Evolutionary conservation across 1,140 invertebrate genomes (phyloP).

Genomic region (Drosophila littoralis): DNA sequence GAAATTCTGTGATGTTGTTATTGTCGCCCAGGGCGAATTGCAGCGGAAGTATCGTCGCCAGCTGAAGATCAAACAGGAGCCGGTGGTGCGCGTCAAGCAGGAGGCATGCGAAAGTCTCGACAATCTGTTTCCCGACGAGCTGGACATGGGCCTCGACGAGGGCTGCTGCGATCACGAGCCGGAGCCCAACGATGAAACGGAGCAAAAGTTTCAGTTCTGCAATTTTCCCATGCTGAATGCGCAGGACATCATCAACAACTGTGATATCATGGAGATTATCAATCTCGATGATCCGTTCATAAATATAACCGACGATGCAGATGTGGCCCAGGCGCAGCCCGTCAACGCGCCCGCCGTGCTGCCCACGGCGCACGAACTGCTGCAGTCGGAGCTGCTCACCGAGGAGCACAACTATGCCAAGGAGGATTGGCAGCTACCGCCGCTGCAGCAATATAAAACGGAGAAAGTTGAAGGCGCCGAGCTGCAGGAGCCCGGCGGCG

Average conservation of each 20-base stretch:
- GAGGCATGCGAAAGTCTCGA: conserved; percentile 74
- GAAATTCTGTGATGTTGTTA: conserved; percentile 74
- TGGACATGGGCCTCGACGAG: conserved; percentile 74
- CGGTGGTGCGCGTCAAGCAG: conserved; percentile 75
- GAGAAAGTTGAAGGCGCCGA: conserved; percentile 66
- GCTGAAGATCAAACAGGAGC: conserved; percentile 81
- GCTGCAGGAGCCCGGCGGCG: neutral
- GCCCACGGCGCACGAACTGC: conserved; percentile 58
- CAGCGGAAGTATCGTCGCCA: conserved; percentile 73
- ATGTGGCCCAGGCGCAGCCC: conserved; percentile 50
- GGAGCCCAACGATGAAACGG: conserved; percentile 53
- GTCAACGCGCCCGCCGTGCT: neutral
- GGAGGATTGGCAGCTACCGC: conserved; percentile 66
- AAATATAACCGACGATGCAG: conserved; percentile 76
- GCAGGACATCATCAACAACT: conserved; percentile 82
- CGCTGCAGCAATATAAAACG: conserved; percentile 68
- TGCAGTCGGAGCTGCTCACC: conserved; percentile 68
- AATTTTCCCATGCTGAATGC: conserved; percentile 78
- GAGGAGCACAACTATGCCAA: conserved; percentile 83
- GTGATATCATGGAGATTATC: conserved; percentile 84
- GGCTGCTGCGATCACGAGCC: conserved; percentile 57
- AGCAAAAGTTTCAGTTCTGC: conserved; percentile 79
- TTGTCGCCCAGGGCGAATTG: conserved; percentile 73
- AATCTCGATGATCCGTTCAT: conserved; percentile 82
- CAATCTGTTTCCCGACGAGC: conserved; percentile 73